Evolutionary conservation across 2,888 invertebrate genomes (phyloP).

Genomic region (Cordilura impudica): DNA sequence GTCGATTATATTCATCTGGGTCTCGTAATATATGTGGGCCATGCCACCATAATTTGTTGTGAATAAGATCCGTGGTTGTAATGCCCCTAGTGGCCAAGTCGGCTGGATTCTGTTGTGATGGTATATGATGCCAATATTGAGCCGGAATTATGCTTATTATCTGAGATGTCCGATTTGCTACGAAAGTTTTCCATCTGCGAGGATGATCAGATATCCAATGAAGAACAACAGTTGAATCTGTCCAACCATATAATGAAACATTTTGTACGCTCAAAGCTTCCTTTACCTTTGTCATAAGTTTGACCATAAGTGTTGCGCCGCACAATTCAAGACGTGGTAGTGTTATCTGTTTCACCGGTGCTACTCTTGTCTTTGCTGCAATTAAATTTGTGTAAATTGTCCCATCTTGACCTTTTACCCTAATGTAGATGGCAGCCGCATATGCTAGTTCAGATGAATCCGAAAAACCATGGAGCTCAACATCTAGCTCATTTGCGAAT

Average conservation of each 20-base stretch:
- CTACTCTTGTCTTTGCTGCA: conserved; percentile 39
- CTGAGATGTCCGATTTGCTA: no score
- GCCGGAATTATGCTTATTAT: no score
- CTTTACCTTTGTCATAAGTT: background rate
- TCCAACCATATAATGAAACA: conserved; percentile 1
- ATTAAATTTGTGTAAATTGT: background rate
- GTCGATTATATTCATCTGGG: no score
- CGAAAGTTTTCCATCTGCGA: no score
- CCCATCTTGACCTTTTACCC: background rate
- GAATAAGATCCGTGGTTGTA: no score
- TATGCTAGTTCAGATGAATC: conserved; percentile 25
- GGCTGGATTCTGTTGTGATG: no score
- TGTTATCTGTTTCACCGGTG: conserved; percentile 32
- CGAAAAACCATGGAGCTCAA: conserved; percentile 33
- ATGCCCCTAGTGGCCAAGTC: no score
- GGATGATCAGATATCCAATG: no score
- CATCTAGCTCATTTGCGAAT: background rate
- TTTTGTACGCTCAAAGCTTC: background rate
- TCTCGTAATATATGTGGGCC: no score
- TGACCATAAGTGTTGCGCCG: conserved; percentile 26
- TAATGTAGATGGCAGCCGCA: background rate
- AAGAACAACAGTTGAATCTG: conserved; percentile 29
- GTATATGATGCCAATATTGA: no score
- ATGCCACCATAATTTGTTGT: no score
- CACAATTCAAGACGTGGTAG: conserved; percentile 6